These are phyloP conservation scores for Proteles cristata DNA, from an alignment of 2,113 vertebrate genomes.

Conservation along the genomic window DNA sequence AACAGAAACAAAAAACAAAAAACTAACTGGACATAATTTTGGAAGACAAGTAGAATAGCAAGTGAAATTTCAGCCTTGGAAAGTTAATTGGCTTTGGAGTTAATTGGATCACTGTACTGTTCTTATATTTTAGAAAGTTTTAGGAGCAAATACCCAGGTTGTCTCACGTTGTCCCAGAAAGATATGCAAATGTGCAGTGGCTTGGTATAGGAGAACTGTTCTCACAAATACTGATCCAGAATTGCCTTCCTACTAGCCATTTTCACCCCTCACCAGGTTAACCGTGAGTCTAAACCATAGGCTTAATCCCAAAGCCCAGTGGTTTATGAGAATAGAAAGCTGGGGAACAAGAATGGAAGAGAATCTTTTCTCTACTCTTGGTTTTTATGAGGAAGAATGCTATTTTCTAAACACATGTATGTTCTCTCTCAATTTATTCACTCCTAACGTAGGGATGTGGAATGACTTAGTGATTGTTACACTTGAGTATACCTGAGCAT, in stretches of 20 bases:
- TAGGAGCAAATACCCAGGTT: not conserved
- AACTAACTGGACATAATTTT: not conserved
- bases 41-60: not conserved
- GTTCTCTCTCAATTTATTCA: not conserved
- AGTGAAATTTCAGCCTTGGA: not conserved
- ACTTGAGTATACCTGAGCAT: fast-evolving
- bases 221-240: not conserved
- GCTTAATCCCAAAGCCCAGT: not conserved
- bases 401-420: not conserved
- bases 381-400: not conserved
- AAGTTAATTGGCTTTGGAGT: not conserved
- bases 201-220: not conserved
- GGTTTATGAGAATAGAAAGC: not conserved
- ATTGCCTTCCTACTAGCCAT: not conserved
- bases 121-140: not conserved
- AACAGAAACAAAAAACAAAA: not conserved
- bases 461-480: not conserved
- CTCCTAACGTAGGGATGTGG: not conserved
- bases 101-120: not conserved
- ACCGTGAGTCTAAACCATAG: not conserved
- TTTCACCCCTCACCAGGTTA: not conserved
- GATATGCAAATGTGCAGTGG: not conserved
- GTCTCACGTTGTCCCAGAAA: not conserved
- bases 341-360: not conserved
- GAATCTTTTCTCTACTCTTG: not conserved